Evolutionary conservation across 2,113 vertebrate species (phyloP), one percentile per base, ranked within the genome.

Genomic region (Lanius collurio): DNA sequence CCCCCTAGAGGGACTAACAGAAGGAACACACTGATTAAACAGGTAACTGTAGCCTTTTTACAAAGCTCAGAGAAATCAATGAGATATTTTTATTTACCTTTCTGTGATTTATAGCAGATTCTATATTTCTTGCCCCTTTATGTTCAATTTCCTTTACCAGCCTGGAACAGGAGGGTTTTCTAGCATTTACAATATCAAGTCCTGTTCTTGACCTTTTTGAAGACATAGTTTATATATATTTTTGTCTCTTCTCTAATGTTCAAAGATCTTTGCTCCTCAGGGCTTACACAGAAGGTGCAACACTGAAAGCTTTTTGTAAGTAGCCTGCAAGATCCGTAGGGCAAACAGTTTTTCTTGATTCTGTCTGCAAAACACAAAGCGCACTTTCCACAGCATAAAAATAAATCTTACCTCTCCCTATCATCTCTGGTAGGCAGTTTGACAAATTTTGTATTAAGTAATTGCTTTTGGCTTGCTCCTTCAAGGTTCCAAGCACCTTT

Each of bases 201-300:
- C 28, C 31, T 79, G 33, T 41, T 94, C 47, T 46, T 94, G 62
- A 37, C 49, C 39, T 75, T 81, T 96, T 56, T 64, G 52, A 81
- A 73, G 22, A 71, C 53, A 88, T 46, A 68, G n/a, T 89, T 95
- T 78, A 84, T 89, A 49, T 84, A 71, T 91, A 19, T 94, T 96
- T 91, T 73, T 79, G 35, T n/a, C 50, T 94, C 26, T 78, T 89
- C 37, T 31, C 28, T 76, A 56, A 13, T 73, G 44, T 65, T 87
- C 65, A 75, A 71, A 87, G 44, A 41, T 52, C 65, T 71, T 70
- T 91, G 23, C 41, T 89, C 69, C 74, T 91, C 30, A 39, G 74
- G 91, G 63, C 41, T 89, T 84, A 75, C 52, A 81, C 17, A 84
- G 64, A 87, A 92, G 44, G 46, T 89, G 33, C 26, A 91, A 30